Base-by-base conservation (phyloP, 2,113 vertebrate genomes). In the Phrynosoma blainvillii region DNA sequence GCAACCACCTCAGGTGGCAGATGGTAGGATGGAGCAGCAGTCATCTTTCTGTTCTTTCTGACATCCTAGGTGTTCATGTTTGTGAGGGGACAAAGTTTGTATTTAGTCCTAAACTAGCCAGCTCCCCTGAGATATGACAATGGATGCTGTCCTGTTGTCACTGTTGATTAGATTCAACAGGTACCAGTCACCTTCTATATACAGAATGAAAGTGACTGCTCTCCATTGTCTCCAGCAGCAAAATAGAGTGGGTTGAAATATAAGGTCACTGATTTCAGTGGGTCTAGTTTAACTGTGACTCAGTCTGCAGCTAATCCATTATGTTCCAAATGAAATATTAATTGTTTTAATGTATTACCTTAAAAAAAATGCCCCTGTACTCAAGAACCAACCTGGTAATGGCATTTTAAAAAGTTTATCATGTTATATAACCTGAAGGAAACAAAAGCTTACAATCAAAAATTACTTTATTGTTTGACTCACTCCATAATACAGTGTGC, bases 381-480 rank as follows among this genome's bases (percentile, higher is more conserved):
- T 54, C 18, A 32, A 71, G 65, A 30, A 42, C 3, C 73, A 65
- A 23, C 5, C 9, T 42, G 21, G 25, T 12, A 80, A 25, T 66
- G 73, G 56, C 5, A 4, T 42, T 68, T 20, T 68, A 40, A 32
- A 71, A 13, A 56, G 68, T 25, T 56, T 80, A 66, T 20, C 32
- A 59, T 59, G 56, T 86, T 52, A 6, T 42, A 42, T 79, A 11
- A 59, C 36, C 75, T 79, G 42, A 88, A 59, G 87, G 89, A 54
- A n/a, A 78, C 36, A 10, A 47, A 85, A 36, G 86, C 77, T 47
- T 65, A 54, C 40, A 27, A 84, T 12, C 7, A 62, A 10, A 18
- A 27, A 2, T 36, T 74, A 54, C 20, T 47, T 79, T 52, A 9
- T 25, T 27, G 20, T 16, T 25, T 27, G 66, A 7, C 74, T 68